Evolutionary conservation across 2,888 invertebrate genomes (phyloP), one percentile per base, ranked within the genome.

Genomic region (Chironomus riparius): DNA sequence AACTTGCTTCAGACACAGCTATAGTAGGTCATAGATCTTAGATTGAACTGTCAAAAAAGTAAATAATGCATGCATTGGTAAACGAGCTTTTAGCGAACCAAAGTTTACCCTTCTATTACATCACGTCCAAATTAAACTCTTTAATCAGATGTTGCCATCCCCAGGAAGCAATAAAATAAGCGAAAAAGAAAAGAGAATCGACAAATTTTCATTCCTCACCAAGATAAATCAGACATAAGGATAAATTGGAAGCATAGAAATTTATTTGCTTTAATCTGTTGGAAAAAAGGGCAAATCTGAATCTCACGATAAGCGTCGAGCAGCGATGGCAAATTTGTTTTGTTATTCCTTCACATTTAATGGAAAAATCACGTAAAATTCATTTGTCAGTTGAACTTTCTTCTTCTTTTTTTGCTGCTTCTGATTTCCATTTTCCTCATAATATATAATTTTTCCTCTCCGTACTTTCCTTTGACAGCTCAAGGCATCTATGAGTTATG

Each of bases 301-400:
- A 38, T 38, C 38, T 38, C 10, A 10, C 38, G 56, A 47, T 47
- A 70, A 68, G 24, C 65, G 65, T 21, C 22, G 65, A 22, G 65
- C 21, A 65, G 65, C 21, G 12, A 18, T n/a, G 68, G 21, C 18
- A 70, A 70, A 70, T 70, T 21, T 47, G 47, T 38, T 22, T n/a
- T 48, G 21, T 48, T 7, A 18, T 70, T 21, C 21, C 47, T n/a
- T 22, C 68, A 38, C 38, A 38, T 56, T 50, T 18, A 18, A 18
- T 15, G 48, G 24, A 50, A 38, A 72, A 72, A 72, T 72, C 72
- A 72, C 72, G 72, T 72, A 72, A 72, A 61, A 47, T 72, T 72
- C 72, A 72, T 72, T 72, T 72, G 62, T 72, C 72, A 72, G 72
- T 62, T 56, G 50, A 70, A 70, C 47, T 70, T 70, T 70, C 38